These are phyloP conservation scores for Zaprionus lineosus DNA, from an alignment of 2,888 invertebrate genomes.

Conservation along the genomic window DNA sequence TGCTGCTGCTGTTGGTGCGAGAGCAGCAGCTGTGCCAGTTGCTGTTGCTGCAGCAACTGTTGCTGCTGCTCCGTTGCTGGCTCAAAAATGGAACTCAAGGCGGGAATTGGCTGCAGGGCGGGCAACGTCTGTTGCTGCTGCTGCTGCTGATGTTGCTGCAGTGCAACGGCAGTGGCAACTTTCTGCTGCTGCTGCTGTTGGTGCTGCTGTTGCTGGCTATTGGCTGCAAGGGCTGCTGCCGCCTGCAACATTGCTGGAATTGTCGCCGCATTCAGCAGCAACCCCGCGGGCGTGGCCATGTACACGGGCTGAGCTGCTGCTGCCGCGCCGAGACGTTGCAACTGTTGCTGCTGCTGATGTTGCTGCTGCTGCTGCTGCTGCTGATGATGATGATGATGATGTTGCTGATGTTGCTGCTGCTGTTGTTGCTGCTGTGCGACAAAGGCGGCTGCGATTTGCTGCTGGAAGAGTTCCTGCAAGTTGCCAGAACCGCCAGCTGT, in stretches of 20 bases:
- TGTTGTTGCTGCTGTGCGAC: slow-evolving; percentile 78
- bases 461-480: slow-evolving; percentile 65
- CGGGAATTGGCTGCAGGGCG: slow-evolving; percentile 81
- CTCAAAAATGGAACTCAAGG: slow-evolving; percentile 80
- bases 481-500: slow-evolving; percentile 45
- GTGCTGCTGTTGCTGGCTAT: slow-evolving; percentile 72
- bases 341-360: slow-evolving; percentile 78
- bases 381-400: too few relatives aligned
- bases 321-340: slow-evolving; percentile 70
- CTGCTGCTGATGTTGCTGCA: slow-evolving; percentile 61
- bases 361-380: slow-evolving; percentile 73
- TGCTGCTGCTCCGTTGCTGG: slow-evolving; percentile 62
- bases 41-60: slow-evolving; percentile 76
- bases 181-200: slow-evolving; percentile 50
- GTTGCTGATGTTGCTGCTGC: slow-evolving; percentile 76
- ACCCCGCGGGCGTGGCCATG: slow-evolving; percentile 82
- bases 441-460: slow-evolving; percentile 65
- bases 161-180: slow-evolving; percentile 52
- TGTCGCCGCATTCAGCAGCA: slow-evolving; percentile 81
- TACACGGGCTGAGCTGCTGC: slow-evolving; percentile 81
- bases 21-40: slow-evolving; percentile 60
- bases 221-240: slow-evolving; percentile 76
- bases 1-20: slow-evolving; percentile 59
- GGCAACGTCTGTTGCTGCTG: slow-evolving; percentile 71
- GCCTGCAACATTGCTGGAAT: slow-evolving; percentile 81